Evolutionary conservation across 1,140 invertebrate species (phyloP), one percentile per base, ranked within the genome.

Genomic region (Penaeus vannamei): DNA sequence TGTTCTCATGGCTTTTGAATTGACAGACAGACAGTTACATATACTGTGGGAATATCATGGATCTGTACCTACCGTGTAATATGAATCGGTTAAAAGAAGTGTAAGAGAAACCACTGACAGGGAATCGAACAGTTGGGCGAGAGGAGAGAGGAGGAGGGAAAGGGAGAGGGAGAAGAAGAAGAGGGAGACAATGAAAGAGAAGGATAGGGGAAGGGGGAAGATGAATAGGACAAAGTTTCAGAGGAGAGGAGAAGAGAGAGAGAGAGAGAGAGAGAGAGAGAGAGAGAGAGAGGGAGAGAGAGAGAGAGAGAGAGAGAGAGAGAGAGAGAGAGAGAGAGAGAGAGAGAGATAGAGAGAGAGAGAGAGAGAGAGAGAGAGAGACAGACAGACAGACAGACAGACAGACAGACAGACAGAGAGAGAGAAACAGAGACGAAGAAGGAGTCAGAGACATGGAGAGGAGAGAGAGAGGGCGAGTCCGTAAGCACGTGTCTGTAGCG

Each of bases 301-400:
- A 29, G 72, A n/a, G 26, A 32, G 29, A 20, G 26, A 76, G 29
- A 32, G 0, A 32, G 26, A 32, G 26, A 32, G 14, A 76, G 20
- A 76, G 12, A 76, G 69, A 76, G 29, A 69, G 69, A 29, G 8
- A 8, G 2, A 76, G 22, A 76, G 26, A 76, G n/a, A 32, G 26
- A 7, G 72, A 76, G 42, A 32, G 26, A 32, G 26, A 76, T 1
- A 76, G 12, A 76, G 69, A 76, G 29, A 20, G 66, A 72, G 66
- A 72, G 66, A 72, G 66, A 69, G 66, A 69, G 22, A 69, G 66
- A 69, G 66, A 72, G 23, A 72, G 66, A 76, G 69, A 76, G 7
- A 76, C 1, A 23, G 29, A 69, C 23, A 69, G 64, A 69, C 23
- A 69, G 64, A 69, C 23, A 69, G 66, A 69, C 23, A 69, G 66